Conservation (phyloP, 2,113 vertebrate species). For the Pipra filicauda region DNA sequence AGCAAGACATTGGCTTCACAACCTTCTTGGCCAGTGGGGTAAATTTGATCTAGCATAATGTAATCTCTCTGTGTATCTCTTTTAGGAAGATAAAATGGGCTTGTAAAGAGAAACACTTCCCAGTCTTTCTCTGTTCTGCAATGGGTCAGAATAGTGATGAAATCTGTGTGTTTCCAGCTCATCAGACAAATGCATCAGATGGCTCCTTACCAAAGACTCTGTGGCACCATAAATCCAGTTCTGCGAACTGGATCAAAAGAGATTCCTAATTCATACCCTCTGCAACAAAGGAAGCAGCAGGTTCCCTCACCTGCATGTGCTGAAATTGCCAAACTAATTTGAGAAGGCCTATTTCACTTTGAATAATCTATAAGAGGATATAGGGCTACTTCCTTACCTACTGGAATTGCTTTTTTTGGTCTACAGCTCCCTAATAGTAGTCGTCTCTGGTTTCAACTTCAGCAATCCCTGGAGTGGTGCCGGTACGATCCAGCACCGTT, state of each 20-base stretch:
- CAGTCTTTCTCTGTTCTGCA: background rate
- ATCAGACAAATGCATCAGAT: background rate
- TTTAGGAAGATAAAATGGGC: background rate
- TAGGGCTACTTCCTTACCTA: background rate
- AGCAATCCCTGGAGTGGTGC: background rate
- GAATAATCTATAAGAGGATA: background rate
- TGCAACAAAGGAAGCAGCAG: background rate
- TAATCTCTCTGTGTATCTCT: background rate
- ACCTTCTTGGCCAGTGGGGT: background rate
- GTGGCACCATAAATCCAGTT: background rate
- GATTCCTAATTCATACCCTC: background rate
- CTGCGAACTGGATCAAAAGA: background rate
- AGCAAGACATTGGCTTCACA: background rate
- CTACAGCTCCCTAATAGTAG: background rate
- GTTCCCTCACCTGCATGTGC: background rate
- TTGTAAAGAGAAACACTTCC: background rate
- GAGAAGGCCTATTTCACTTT: background rate
- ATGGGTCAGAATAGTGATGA: background rate
- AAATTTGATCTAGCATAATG: background rate
- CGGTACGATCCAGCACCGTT: rapidly evolving
- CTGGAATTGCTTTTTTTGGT: background rate
- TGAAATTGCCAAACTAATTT: background rate
- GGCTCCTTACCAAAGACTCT: background rate
- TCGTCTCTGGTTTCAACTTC: background rate
- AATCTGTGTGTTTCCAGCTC: background rate